Evolutionary conservation across 1,140 invertebrate species (phyloP).

Genomic region (Hyles vespertilio): DNA sequence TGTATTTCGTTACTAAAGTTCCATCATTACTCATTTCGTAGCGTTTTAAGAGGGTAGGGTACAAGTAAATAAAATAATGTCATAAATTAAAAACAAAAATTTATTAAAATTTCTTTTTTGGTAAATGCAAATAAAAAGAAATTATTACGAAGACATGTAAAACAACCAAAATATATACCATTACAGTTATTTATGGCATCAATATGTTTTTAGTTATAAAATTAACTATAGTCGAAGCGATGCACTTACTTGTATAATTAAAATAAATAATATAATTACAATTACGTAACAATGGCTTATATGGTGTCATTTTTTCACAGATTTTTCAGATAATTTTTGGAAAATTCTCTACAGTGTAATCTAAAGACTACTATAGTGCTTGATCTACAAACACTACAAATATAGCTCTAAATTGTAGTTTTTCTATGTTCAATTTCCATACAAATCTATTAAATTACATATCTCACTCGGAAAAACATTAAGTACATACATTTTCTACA

Average conservation of each 20-base stretch:
- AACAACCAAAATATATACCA: conserved; percentile 10
- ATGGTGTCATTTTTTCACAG: conserved; percentile 7
- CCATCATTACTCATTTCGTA: too few relatives aligned
- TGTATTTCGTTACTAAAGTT: too few relatives aligned
- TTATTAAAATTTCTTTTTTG: conserved; percentile 12
- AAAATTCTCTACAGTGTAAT: neutral
- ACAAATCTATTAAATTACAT: conserved; percentile 4
- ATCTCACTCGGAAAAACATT: conserved; percentile 5
- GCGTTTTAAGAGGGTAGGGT: too few relatives aligned
- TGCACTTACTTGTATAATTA: conserved; percentile 9
- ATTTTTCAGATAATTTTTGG: neutral
- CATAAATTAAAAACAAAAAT: conserved; percentile 5
- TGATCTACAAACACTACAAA: too few relatives aligned
- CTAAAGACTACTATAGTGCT: too few relatives aligned
- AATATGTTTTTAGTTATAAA: conserved; percentile 4
- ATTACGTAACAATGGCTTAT: conserved; percentile 8
- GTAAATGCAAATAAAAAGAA: conserved; percentile 8
- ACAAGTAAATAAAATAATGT: neutral
- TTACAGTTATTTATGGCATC: conserved; percentile 8
- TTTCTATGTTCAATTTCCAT: neutral
- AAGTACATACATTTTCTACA: conserved; percentile 6
- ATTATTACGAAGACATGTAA: conserved; percentile 4
- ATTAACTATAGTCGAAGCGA: conserved; percentile 10
- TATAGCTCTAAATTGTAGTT: too few relatives aligned
- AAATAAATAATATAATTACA: conserved; percentile 13